Base-by-base conservation (phyloP, 2,888 invertebrate genomes). In the Drosophila formosana region DNA sequence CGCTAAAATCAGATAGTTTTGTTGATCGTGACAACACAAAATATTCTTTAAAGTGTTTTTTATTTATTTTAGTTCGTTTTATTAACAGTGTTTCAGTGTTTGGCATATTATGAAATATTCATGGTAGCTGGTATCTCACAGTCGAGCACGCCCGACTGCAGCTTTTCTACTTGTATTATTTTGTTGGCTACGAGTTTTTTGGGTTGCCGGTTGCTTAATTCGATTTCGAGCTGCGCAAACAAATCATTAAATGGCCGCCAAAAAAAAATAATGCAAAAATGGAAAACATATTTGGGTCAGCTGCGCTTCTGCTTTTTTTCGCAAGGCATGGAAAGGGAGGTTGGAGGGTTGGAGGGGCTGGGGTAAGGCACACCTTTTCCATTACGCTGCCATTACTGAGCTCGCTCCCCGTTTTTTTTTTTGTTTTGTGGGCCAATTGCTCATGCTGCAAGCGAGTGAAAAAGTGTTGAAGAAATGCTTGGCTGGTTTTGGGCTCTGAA, bases 211-310 rank as follows among this genome's bases (percentile, higher is more conserved):
- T 5, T 64, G 67, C 69, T 72, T 86, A 88, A 83, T 86, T 83
- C 72, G 88, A 80, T 86, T 82, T 67, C 57, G 63, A 66, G 71
- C 70, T 69, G 67, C 55, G 55, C 78, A 88, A 83, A 86, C 86
- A 83, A 88, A 85, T 82, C 86, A 83, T 88, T 83, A 72, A 82
- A 85, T 77, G 64, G 65, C 72, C 71, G 66, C 67, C 73, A 74
- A 68, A 62, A 37, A 68, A 13, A 34, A 8, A 68, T n/a, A n/a
- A 2, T 18, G 18, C 18, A 63, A 11, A 37, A 34, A 78, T 6
- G 3, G 4, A 11, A 7, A 69, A 73, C 65, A 73, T 69, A 78
- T 76, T 87, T 84, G 70, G 82, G 82, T 87, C 82, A 83, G 32
- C 25, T 64, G 62, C 51, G 30, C 41, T 34, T 52, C 53, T 53